Percentiles rank a stretch among this genome's conserved stretches.
These are phyloP conservation scores for Psittacula cyanocephala DNA, from an alignment of 2,113 vertebrate genomes.

Conservation along the genomic window DNA sequence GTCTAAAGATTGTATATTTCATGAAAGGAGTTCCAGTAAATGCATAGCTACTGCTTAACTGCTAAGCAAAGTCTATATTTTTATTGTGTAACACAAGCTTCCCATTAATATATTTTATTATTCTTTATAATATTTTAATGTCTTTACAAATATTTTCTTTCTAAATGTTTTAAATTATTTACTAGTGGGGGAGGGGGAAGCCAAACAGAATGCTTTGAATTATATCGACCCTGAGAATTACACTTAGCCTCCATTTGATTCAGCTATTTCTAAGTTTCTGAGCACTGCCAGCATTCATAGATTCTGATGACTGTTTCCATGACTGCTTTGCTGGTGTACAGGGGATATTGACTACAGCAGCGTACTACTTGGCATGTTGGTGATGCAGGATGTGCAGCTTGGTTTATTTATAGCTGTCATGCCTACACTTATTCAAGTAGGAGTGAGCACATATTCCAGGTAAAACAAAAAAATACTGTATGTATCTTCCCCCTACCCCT, in stretches of 20 bases:
- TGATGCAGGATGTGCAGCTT: constrained; percentile 97
- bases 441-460: constrained; percentile 81
- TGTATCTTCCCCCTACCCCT: not conserved
- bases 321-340: constrained; percentile 50
- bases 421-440: constrained; percentile 92
- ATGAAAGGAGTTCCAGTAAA: not conserved
- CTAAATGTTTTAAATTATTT: not conserved
- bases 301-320: constrained; percentile 12
- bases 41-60: not conserved
- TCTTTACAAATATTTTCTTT: not conserved
- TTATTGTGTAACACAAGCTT: not conserved
- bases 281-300: not conserved
- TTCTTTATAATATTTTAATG: not conserved
- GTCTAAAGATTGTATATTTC: not conserved
- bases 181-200: not conserved
- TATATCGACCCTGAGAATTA: not conserved
- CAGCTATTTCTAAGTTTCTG: not conserved
- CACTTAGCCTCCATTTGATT: not conserved
- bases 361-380: constrained; percentile 91
- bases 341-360: constrained; percentile 93
- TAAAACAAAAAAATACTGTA: not conserved
- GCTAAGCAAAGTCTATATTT: not conserved
- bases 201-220: not conserved
- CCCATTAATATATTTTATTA: not conserved
- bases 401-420: constrained; percentile 92